Base-by-base conservation (phyloP, 2,113 vertebrate species). In the Oncorhynchus masou region DNA sequence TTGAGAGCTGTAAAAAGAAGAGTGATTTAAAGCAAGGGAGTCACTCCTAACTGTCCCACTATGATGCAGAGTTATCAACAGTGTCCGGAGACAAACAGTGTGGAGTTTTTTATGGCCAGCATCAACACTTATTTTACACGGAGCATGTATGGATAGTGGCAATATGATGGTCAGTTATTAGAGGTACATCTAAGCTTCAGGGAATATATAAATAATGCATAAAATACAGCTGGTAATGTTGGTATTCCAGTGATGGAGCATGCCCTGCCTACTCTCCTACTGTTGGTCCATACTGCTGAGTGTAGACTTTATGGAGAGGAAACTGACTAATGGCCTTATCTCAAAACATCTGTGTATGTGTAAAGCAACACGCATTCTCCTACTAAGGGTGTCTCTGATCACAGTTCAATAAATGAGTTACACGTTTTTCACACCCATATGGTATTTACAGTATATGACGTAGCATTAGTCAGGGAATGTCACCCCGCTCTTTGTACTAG, bases 11-110 rank as follows among this genome's bases (percentile, higher is more conserved):
- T 45, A 68, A 39, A 68, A 68, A 39, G 19, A 68, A 5, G 16
- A 45, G 68, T 45, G 68, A 69, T 69, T 69, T 69, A 69, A 69
- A 48, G 20, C 67, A 5, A 34, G 15, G 16, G 31, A 39, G 67
- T 8, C 68, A 16, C 68, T 69, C 68, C 68, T 39, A 45, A 13
- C 68, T 45, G 62, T 25, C 11, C 20, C 16, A 11, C 16, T 45
- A 69, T 39, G 20, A 19, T 39, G 25, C 20, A 3, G 6, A 4
- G 20, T 24, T 62, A 24, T 64, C 24, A 67, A 67, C 27, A 24
- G 65, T 31, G 16, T 29, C 15, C 27, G 15, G 16, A 29, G 27
- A 6, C 13, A 29, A 67, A 67, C 25, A 31, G 27, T 27, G 27
- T 27, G 13, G 65, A 29, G 65, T 29, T 5, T 25, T 67, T 67